A percentile compares a stretch with the other conserved stretches of the same genome.
These are phyloP conservation scores for Poicephalus meyeri DNA, from an alignment of 2,113 vertebrate genomes.

Conservation along the genomic window DNA sequence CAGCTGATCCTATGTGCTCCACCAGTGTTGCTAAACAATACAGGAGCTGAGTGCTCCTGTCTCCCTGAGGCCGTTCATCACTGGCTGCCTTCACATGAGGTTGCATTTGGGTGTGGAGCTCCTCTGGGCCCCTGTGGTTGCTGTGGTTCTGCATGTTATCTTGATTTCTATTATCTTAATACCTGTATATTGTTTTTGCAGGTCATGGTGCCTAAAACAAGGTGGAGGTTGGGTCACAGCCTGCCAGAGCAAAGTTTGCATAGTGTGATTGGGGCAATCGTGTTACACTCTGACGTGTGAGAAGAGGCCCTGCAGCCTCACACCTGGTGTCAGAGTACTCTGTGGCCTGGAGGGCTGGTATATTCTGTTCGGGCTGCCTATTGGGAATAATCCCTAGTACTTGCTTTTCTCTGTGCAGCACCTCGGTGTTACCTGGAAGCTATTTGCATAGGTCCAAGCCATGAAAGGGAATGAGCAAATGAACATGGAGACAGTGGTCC, in stretches of 20 bases:
- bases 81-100: not conserved
- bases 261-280: not conserved
- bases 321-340: not conserved
- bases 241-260: not conserved
- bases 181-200: not conserved
- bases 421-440: not conserved
- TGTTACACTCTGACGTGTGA: not conserved
- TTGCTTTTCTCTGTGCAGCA: not conserved
- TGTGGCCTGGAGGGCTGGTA: not conserved
- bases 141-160: not conserved
- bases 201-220: not conserved
- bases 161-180: not conserved
- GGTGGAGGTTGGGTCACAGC: not conserved
- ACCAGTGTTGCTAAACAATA: not conserved
- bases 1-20: not conserved
- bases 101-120: not conserved
- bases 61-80: fast-evolving
- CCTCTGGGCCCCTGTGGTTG: not conserved
- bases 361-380: conserved; percentile 16
- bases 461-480: not conserved
- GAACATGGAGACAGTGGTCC: not conserved
- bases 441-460: not conserved
- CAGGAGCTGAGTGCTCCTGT: not conserved
- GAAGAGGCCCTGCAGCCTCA: not conserved
- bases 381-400: not conserved